Conservation (phyloP, 2,113 vertebrate genomes). For the Oreochromis spilurus region DNA sequence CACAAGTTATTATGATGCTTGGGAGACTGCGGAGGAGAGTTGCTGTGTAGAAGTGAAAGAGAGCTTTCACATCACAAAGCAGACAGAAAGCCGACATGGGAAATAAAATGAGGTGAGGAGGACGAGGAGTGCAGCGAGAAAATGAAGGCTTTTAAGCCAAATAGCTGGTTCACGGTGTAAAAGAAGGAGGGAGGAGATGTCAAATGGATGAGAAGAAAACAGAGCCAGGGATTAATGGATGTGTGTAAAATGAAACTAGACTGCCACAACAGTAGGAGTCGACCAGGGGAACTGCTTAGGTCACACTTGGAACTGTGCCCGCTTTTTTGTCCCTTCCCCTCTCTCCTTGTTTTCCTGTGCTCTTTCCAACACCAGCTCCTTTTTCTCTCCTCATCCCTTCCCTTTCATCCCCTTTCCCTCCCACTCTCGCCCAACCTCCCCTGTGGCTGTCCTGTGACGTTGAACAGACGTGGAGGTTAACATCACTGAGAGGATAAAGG, state of each 20-base stretch:
- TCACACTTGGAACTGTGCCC: conserved; percentile 28
- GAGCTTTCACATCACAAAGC: not conserved
- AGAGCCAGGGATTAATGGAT: conserved; percentile 7
- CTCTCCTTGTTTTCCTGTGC: not conserved
- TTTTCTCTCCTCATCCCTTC: not conserved
- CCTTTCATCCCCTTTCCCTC: not conserved
- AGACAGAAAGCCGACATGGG: not conserved
- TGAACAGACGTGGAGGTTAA: conserved; percentile 33
- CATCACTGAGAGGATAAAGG: conserved; percentile 10
- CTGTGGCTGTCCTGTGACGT: conserved; percentile 40
- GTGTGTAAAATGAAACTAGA: conserved; percentile 26
- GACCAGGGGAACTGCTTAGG: conserved; percentile 23
- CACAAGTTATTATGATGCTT: not conserved
- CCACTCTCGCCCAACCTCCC: not conserved
- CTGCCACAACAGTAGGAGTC: not conserved
- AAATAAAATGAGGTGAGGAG: not conserved
- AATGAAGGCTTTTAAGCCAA: conserved; percentile 8
- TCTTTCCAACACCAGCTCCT: not conserved
- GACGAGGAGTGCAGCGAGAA: not conserved
- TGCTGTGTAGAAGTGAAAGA: not conserved
- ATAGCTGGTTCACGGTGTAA: not conserved
- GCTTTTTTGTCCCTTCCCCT: not conserved
- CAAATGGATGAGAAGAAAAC: not conserved
- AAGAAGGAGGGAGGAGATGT: not conserved
- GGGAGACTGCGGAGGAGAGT: not conserved